Evolutionary conservation across 1,140 invertebrate genomes (phyloP).

Genomic region (Lethrus apterus): DNA sequence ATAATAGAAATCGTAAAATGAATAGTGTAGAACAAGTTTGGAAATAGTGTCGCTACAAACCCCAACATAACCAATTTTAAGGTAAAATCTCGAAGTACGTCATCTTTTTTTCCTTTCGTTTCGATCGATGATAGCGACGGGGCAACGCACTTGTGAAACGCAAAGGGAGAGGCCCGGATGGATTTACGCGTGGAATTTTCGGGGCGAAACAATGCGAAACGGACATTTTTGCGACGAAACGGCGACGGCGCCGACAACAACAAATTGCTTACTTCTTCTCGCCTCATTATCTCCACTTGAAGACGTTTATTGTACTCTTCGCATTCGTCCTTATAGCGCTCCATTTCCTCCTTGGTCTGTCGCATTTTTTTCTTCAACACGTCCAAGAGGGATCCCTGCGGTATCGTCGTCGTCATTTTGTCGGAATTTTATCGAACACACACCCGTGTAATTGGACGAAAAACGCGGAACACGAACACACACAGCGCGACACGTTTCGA

Average conservation of each 20-base stretch:
- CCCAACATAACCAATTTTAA: too few relatives aligned
- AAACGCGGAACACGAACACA: conserved; percentile 12
- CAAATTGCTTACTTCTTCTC: conserved; percentile 84
- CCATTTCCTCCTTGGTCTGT: conserved; percentile 95
- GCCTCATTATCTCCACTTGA: conserved; percentile 81
- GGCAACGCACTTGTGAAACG: not conserved
- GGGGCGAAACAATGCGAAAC: not conserved
- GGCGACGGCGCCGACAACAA: conserved; percentile 14
- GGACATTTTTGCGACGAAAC: not conserved
- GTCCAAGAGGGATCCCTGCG: conserved; percentile 82
- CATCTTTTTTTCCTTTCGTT: too few relatives aligned
- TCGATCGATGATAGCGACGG: not conserved
- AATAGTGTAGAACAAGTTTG: too few relatives aligned
- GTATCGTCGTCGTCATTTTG: conserved; percentile 75
- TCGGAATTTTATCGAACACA: conserved; percentile 14
- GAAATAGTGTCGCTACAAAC: too few relatives aligned
- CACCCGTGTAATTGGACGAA: conserved; percentile 11
- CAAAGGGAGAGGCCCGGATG: not conserved
- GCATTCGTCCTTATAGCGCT: conserved; percentile 93
- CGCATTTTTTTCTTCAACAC: conserved; percentile 99
- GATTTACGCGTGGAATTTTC: not conserved
- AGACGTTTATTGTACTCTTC: conserved; percentile 86
- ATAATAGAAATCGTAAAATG: too few relatives aligned
- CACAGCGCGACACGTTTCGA: conserved; percentile 20
- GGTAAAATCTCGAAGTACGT: too few relatives aligned